Evolutionary conservation across 2,113 vertebrate species (phyloP).

Genomic region (Elephantulus edwardii): DNA sequence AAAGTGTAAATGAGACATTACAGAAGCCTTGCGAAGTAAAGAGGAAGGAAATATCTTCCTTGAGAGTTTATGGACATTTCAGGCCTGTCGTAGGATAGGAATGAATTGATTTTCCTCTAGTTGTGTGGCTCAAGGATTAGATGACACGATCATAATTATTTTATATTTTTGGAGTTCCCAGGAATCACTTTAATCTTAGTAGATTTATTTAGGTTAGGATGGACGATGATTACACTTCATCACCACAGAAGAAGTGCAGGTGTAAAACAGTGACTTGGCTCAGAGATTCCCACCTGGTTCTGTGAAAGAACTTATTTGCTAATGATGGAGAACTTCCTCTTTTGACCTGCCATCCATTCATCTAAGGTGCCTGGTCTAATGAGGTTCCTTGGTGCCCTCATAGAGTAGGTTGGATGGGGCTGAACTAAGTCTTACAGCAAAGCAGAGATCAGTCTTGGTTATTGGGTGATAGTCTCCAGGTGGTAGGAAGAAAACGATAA

Average conservation of each 20-base stretch:
- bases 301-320: not conserved
- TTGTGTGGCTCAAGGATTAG: not conserved
- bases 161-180: not conserved
- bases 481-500: not conserved
- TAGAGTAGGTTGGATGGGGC: not conserved
- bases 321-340: not conserved
- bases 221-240: not conserved
- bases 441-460: not conserved
- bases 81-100: not conserved
- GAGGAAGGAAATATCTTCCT: not conserved
- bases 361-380: not conserved
- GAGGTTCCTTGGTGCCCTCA: not conserved
- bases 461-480: not conserved
- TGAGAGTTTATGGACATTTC: not conserved
- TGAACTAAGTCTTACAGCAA: not conserved
- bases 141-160: not conserved
- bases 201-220: conserved; percentile 20
- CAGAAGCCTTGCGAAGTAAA: not conserved
- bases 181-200: not conserved
- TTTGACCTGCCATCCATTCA: not conserved
- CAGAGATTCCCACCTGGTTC: not conserved
- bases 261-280: not conserved
- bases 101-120: not conserved
- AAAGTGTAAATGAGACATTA: not conserved
- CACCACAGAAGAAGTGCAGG: not conserved